These are phyloP conservation scores for Orthosia cruda DNA, from an alignment of 2,888 invertebrate genomes.

Conservation along the genomic window DNA sequence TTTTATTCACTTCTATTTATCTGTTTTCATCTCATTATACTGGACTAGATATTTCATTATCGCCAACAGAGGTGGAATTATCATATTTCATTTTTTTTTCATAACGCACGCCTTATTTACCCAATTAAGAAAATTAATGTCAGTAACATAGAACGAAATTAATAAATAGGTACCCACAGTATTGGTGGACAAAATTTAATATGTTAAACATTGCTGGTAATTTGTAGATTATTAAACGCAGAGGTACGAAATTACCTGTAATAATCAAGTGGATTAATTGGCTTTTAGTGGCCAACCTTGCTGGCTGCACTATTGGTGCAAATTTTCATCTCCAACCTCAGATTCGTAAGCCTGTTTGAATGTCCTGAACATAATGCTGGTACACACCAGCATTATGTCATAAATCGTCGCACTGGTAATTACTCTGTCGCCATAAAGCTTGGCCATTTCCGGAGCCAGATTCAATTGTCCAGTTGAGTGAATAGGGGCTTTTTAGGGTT, in stretches of 20 bases:
- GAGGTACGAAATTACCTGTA: slow-evolving; percentile 64
- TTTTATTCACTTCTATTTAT: slow-evolving; percentile 6
- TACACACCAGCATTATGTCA: slow-evolving; percentile 44
- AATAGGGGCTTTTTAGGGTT: slow-evolving; percentile 63
- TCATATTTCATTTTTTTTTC: slow-evolving; percentile 20
- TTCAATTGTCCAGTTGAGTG: slow-evolving; percentile 65
- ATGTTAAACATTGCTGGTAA: slow-evolving; percentile 73
- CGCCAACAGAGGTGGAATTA: neutral
- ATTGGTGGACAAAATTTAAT: slow-evolving; percentile 68
- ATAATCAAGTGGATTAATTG: slow-evolving; percentile 46
- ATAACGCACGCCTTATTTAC: slow-evolving; percentile 30
- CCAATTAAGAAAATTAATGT: slow-evolving; percentile 49
- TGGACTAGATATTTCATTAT: slow-evolving; percentile 7
- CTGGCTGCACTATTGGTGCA: slow-evolving; percentile 18
- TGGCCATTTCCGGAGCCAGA: slow-evolving; percentile 51
- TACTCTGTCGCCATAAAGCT: slow-evolving; percentile 59
- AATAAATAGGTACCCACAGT: slow-evolving; percentile 63
- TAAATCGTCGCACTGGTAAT: slow-evolving; percentile 61
- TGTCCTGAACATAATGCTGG: slow-evolving; percentile 52
- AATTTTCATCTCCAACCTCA: slow-evolving; percentile 14
- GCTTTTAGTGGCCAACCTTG: slow-evolving; percentile 13
- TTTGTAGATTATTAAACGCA: slow-evolving; percentile 71
- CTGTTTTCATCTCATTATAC: neutral
- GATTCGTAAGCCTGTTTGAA: slow-evolving; percentile 33
- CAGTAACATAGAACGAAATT: slow-evolving; percentile 28